Evolutionary conservation across 2,888 invertebrate genomes (phyloP).

Genomic region (Agelastica alni): DNA sequence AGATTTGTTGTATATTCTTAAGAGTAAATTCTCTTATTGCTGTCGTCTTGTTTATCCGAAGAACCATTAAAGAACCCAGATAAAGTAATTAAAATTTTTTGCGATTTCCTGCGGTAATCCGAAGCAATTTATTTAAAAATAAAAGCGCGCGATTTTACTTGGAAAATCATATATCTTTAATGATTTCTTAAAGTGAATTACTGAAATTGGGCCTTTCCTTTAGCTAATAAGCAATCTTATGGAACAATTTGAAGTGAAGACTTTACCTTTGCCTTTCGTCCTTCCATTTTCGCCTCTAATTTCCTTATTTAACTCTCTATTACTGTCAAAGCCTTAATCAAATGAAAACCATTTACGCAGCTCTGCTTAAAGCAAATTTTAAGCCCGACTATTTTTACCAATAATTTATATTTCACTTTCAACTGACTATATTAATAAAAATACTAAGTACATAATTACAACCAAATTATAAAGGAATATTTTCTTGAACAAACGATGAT

Average conservation of each 20-base stretch:
- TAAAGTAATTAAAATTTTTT: no score
- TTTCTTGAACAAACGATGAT: no score
- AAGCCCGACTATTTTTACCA: neutral
- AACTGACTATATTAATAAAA: neutral
- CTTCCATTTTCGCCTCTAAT: conserved; percentile 6
- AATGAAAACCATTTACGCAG: conserved; percentile 3
- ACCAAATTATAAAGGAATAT: neutral
- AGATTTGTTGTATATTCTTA: no score
- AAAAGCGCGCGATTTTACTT: no score
- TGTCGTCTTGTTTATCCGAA: no score
- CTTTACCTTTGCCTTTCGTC: neutral
- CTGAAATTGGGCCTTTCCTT: neutral
- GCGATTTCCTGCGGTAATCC: no score
- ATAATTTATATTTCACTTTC: no score
- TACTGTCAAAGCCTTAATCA: conserved; percentile 1
- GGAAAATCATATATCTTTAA: neutral
- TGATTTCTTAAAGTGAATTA: neutral
- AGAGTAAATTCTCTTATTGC: no score
- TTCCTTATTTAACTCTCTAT: conserved; percentile 8
- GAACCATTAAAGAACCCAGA: no score
- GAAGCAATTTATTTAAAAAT: no score
- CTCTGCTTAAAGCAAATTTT: neutral
- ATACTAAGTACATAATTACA: neutral
- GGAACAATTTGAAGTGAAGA: neutral
- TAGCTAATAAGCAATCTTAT: neutral